Evolutionary conservation across 2,888 invertebrate species (phyloP), one percentile per base, ranked within the genome.

Genomic region (Epinotia nisella): DNA sequence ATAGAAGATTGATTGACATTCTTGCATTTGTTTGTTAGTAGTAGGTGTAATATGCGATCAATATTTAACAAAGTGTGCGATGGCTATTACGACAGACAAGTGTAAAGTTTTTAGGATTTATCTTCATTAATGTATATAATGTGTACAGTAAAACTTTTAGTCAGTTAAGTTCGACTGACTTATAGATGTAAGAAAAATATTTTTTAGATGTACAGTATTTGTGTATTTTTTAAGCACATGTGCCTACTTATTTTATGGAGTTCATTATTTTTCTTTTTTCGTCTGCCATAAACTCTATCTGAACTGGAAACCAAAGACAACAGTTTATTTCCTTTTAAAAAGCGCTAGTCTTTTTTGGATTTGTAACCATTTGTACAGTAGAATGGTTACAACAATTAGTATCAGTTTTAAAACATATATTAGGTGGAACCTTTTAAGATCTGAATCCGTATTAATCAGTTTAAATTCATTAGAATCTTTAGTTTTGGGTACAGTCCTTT

Each of bases 141-240:
- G 80, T 85, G 85, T 85, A 85, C 81, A 85, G 82, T 78, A 75
- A 78, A 76, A 66, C n/a, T 56, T 66, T 77, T 79, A 80, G 81
- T 81, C 81, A 77, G 79, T 77, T 75, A 75, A 79, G 76, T 79
- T 76, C 56, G 84, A 84, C 86, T 87, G 86, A 84, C 80, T 49
- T 83, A 80, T 86, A 85, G 82, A 80, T 81, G 80, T 82, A 82
- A 78, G 75, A 74, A 77, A 76, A 80, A 80, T 78, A 75, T 75
- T 82, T 82, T 84, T 85, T 83, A 82, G 79, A 81, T 87, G 87
- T 87, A 88, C 87, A 87, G 86, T 86, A 83, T 84, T 82, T 79
- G 78, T 80, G 78, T 82, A 75, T 77, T 76, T 76, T 77, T 79
- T 79, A 73, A 76, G 75, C 75, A 60, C 76, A 70, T 15, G 78